A percentile compares a stretch with the other conserved stretches of the same genome.
phyloP scores from a whole-genome alignment of 1,140 invertebrate genomes.

The Parasteatoda tepidariorum region DNA sequence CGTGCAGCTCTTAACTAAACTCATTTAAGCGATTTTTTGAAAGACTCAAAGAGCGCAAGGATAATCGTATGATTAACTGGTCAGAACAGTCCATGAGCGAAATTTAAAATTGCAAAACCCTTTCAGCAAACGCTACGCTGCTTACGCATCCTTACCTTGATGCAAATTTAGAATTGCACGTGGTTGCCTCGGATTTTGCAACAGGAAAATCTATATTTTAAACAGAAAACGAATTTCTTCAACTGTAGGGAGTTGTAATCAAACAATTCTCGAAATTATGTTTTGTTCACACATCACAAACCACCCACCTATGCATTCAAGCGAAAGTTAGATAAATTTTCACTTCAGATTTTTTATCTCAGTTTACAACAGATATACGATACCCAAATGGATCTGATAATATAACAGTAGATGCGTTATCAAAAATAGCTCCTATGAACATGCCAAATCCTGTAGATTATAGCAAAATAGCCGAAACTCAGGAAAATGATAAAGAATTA shows the following conservation, averaged over 20 bases:
- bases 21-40: neutral
- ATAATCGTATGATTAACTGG: conserved; percentile 45
- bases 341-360: conserved; percentile 67
- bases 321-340: conserved; percentile 38
- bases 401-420: conserved; percentile 44
- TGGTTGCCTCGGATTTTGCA: conserved; percentile 57
- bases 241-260: conserved; percentile 62
- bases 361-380: conserved; percentile 67
- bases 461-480: conserved; percentile 14
- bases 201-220: conserved; percentile 58
- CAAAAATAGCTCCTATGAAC: neutral
- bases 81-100: conserved; percentile 58
- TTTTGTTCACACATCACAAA: conserved; percentile 65
- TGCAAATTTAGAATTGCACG: conserved; percentile 45
- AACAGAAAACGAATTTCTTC: neutral
- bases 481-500: conserved; percentile 39
- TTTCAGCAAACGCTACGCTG: conserved; percentile 20
- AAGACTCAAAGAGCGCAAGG: conserved; percentile 10
- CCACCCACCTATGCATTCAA: conserved; percentile 64
- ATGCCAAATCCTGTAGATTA: conserved; percentile 17
- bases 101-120: conserved; percentile 68
- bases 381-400: conserved; percentile 67
- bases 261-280: neutral
- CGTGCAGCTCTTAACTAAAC: neutral
- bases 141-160: conserved; percentile 43